Evolutionary conservation across 2,797 vertebrate genomes (phyloP).

Genomic region (Danio aesculapii): DNA sequence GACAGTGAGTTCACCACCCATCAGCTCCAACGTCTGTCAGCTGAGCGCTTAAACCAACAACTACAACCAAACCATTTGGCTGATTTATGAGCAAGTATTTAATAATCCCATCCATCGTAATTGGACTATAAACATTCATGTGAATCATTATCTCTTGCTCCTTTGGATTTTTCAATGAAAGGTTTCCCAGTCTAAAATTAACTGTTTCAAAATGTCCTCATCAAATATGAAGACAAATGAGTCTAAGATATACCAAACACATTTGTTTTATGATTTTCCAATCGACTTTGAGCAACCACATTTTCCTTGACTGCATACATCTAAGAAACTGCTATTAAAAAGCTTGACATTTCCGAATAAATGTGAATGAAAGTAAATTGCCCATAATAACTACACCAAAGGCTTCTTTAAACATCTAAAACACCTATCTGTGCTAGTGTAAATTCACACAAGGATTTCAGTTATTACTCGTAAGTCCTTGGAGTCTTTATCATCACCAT

Average conservation of each 20-base stretch:
- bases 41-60: not conserved
- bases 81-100: not conserved
- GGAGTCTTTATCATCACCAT: slow-evolving; percentile 36
- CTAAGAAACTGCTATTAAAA: not conserved
- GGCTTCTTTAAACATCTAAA: slow-evolving; percentile 18
- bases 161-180: too few species aligned
- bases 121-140: not conserved
- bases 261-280: too few species aligned
- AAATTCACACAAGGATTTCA: slow-evolving; percentile 26
- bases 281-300: not conserved
- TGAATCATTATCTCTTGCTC: not conserved
- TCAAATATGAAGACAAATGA: too few species aligned
- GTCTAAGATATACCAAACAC: too few species aligned
- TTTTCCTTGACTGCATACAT: not conserved
- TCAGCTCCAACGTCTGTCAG: slow-evolving; percentile 43
- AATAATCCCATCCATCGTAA: not conserved
- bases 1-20: slow-evolving; percentile 11
- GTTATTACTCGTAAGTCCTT: slow-evolving; percentile 30
- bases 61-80: not conserved
- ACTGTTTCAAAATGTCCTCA: too few species aligned
- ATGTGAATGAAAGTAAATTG: slow-evolving; percentile 14
- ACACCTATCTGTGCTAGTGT: slow-evolving; percentile 17
- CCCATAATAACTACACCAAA: slow-evolving; percentile 13
- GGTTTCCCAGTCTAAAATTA: too few species aligned
- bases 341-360: not conserved